Conservation (phyloP, 2,888 invertebrate species). For the Mythimna impura region DNA sequence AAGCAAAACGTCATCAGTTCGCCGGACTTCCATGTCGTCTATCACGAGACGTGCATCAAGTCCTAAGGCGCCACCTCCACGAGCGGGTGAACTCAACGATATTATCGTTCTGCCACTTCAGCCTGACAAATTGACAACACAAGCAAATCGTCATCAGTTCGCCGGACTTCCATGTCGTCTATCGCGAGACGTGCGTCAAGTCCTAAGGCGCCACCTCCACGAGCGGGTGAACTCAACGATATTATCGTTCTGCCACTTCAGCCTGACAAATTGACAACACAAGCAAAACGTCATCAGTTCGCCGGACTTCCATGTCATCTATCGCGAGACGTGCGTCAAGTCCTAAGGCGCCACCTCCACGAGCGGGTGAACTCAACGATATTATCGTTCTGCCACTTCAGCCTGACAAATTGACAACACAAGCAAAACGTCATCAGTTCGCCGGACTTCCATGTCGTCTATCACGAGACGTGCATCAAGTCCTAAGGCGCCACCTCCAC, state of each 20-base stretch:
- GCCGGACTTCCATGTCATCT: too few species aligned
- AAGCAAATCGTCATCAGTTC: background rate
- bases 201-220: too few species aligned
- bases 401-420: background rate
- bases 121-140: background rate
- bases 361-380: background rate
- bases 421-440: background rate
- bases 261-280: background rate
- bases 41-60: too few species aligned
- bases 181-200: too few species aligned
- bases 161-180: too few species aligned
- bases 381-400: background rate
- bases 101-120: background rate
- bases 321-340: too few species aligned
- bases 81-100: background rate
- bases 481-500: too few species aligned
- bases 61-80: background rate
- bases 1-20: background rate
- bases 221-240: too few species aligned
- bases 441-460: too few species aligned
- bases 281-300: background rate
- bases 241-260: too few species aligned
- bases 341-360: background rate
- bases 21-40: too few species aligned
- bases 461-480: too few species aligned